Evolutionary conservation across 2,888 invertebrate species (phyloP), one percentile per base, ranked within the genome.

Genomic region (Aplocera efformata): DNA sequence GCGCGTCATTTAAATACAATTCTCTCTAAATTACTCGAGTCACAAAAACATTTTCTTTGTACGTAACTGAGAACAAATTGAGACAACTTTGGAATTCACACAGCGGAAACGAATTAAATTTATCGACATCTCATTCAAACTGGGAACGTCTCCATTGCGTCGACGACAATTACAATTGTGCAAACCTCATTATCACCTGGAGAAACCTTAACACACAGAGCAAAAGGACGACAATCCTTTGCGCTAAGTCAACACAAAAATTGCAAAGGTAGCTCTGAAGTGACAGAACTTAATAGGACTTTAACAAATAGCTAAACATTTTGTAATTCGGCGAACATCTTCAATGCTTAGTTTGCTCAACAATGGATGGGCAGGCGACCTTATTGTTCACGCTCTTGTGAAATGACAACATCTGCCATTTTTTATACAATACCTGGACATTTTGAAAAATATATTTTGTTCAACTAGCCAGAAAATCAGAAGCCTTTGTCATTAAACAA

Each of bases 241-340:
- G 38, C n/a, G 0, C 5, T 17, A 0, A 10, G 32, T 11, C 11
- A 7, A 10, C 0, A 1, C 3, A 34, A 39, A 61, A 27, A 66
- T 77, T 67, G 76, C 50, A 48, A 60, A 63, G 55, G 61, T 64
- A 61, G 66, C 64, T 66, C 68, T 64, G 67, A 78, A 79, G 79
- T 82, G 83, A 81, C 83, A 80, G 70, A 80, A 76, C 82, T 75
- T 84, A 86, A 88, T 86, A 77, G 80, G 78, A 81, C 67, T 85
- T 81, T 85, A 84, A 88, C 86, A 86, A 86, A 88, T 86, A 83
- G 78, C 82, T 82, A 86, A 88, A 79, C 79, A 80, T 81, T 86
- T 80, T 76, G 79, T 80, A 75, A 85, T 86, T 85, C 86, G 80
- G 66, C 63, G 85, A 86, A 88, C 73, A 75, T 74, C 68, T 76